Percentiles rank a stretch among this genome's conserved stretches.
Conservation (phyloP, 2,888 invertebrate species). For the Hyppa rectilinea region DNA sequence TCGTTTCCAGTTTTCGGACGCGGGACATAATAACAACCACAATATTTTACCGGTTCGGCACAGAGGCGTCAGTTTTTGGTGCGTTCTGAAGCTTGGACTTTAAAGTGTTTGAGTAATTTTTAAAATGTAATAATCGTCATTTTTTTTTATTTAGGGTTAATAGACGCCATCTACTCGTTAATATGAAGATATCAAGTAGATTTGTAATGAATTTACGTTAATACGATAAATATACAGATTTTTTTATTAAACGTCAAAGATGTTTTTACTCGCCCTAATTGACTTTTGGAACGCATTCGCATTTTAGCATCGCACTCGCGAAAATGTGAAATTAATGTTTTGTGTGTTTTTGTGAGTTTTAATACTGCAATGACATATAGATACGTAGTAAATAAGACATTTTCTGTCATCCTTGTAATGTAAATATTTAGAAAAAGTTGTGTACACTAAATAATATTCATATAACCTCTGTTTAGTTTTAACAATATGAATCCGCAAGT, state of each 20-base stretch:
- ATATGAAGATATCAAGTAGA: neutral
- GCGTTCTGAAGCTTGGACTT: conserved; percentile 30
- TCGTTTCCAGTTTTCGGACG: neutral
- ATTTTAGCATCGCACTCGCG: conserved; percentile 60
- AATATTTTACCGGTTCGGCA: conserved; percentile 5
- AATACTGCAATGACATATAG: conserved; percentile 31
- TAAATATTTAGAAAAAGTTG: conserved; percentile 48
- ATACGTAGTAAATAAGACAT: conserved; percentile 21
- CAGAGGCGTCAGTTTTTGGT: conserved; percentile 47
- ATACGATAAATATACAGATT: neutral
- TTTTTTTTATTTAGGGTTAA: neutral
- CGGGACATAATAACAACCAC: too few species aligned
- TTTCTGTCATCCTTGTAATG: conserved; percentile 52
- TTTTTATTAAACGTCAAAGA: neutral
- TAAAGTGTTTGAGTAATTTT: neutral
- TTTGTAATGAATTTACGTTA: neutral
- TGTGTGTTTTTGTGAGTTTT: conserved; percentile 43
- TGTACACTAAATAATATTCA: conserved; percentile 34
- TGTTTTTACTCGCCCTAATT: neutral
- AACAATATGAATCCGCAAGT: conserved; percentile 85
- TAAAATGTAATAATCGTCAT: neutral
- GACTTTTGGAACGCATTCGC: conserved; percentile 54
- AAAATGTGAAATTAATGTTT: conserved; percentile 63
- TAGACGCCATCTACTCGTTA: too few species aligned
- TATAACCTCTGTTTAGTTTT: conserved; percentile 75